A percentile compares a stretch with the other conserved stretches of the same genome.
Conservation (phyloP, 2,888 invertebrate genomes). For the Drosophila barbarae region DNA sequence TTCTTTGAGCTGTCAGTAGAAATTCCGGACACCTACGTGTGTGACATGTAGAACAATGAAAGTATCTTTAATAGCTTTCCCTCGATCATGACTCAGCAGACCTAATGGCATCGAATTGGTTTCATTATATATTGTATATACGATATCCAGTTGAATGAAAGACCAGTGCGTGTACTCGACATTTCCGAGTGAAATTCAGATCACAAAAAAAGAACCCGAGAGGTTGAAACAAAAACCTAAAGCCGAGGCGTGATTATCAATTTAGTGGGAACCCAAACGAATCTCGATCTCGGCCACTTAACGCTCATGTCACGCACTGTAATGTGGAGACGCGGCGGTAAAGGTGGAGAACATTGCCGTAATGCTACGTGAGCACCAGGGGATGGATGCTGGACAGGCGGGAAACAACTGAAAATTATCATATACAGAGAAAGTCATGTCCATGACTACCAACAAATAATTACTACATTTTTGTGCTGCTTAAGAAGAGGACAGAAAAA, state of each 20-base stretch:
- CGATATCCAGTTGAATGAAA: neutral
- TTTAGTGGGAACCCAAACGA: conserved; percentile 39
- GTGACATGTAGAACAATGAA: conserved; percentile 21
- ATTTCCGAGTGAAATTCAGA: conserved; percentile 16
- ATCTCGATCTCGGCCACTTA: conserved; percentile 35
- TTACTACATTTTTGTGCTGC: conserved; percentile 36
- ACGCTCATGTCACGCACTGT: conserved; percentile 65
- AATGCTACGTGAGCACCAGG: conserved; percentile 50
- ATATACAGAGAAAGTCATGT: conserved; percentile 46
- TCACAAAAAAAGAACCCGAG: conserved; percentile 16
- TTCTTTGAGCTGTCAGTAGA: neutral
- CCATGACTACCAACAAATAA: conserved; percentile 32
- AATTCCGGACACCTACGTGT: conserved; percentile 3
- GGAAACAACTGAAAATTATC: conserved; percentile 40
- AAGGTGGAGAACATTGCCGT: conserved; percentile 21
- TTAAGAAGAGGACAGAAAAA: conserved; percentile 24
- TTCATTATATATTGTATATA: neutral
- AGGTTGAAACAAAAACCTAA: conserved; percentile 15
- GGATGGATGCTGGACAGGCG: conserved; percentile 25
- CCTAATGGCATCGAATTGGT: conserved; percentile 5
- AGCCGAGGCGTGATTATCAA: conserved; percentile 41
- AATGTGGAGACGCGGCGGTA: conserved; percentile 15
- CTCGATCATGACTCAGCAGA: conserved; percentile 21
- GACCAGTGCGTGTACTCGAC: conserved; percentile 10
- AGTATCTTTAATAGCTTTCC: conserved; percentile 14